Evolutionary conservation across 2,888 invertebrate genomes (phyloP), one percentile per base, ranked within the genome.

Genomic region (Autographa gamma): DNA sequence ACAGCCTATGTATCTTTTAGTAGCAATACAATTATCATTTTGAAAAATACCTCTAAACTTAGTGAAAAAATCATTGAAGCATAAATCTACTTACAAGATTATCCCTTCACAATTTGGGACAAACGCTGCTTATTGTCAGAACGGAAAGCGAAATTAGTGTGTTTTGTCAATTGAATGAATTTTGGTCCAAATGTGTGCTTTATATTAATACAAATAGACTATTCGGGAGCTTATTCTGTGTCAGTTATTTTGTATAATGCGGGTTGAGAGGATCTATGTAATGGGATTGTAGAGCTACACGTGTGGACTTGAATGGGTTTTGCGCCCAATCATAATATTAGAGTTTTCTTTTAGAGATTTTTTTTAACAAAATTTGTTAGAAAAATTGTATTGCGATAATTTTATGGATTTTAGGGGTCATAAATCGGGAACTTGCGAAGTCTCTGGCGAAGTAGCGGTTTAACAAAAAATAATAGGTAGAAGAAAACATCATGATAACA

Each of bases 111-210:
- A 25, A 56, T 48, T n/a, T n/a, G 25, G 19, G 54, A 56, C 54
- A 25, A 19, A 56, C 18, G 25, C 54, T 11, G 11, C 38, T 25
- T 56, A 56, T 56, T 19, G 54, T 56, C 25, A 25, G 13, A 25
- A 19, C 13, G 13, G 54, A 56, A 56, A 2, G 0, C 25, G 54
- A 56, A 56, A 25, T 56, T 19, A 56, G 54, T 56, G 25, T 56
- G 54, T 25, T 56, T 56, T 25, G 25, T 54, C 54, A 56, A 56
- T 56, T 56, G 54, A 56, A 14, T 56, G 54, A 56, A 25, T 56
- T 56, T 56, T 13, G 48, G 54, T 56, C 25, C 54, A 54, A 19
- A 19, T 18, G 54, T 18, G 54, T 48, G n/a, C 48, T 14, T n/a
- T 48, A 48, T 48, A 48, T n/a, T 48, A 48, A 48, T 48, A 48